These are phyloP conservation scores for Phymorhynchus buccinoides DNA, from an alignment of 1,140 invertebrate species.

Conservation along the genomic window DNA sequence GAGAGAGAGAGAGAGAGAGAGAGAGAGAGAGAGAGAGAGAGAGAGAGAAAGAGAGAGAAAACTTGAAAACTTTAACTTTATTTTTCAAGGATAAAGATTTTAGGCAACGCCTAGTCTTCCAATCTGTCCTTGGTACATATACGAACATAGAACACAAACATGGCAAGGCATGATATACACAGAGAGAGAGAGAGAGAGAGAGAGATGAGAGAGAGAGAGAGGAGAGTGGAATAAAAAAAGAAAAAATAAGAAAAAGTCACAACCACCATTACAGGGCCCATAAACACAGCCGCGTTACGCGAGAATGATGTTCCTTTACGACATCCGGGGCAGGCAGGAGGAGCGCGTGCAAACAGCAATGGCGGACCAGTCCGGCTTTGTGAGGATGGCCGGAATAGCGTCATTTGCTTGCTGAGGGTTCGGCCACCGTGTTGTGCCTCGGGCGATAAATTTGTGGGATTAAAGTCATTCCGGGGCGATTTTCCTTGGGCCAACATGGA, in stretches of 20 bases:
- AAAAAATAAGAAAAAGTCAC: neutral
- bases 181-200: too few relatives aligned
- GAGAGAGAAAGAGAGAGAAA: too few relatives aligned
- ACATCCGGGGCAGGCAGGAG: slow-evolving; percentile 8
- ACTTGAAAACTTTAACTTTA: too few relatives aligned
- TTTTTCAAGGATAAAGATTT: too few relatives aligned
- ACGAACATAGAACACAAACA: too few relatives aligned
- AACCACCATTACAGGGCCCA: slow-evolving; percentile 14
- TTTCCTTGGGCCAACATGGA: slow-evolving; percentile 14
- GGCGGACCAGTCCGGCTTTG: neutral
- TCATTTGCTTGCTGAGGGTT: slow-evolving; percentile 19
- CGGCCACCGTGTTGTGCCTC: slow-evolving; percentile 6
- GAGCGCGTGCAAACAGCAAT: neutral
- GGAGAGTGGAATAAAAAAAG: neutral
- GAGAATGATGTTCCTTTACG: slow-evolving; percentile 22
- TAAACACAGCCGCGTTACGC: slow-evolving; percentile 16
- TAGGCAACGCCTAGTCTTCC: too few relatives aligned
- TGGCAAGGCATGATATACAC: too few relatives aligned
- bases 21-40: neutral
- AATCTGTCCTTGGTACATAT: too few relatives aligned
- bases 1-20: neutral
- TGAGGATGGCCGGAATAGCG: slow-evolving; percentile 9
- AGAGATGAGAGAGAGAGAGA: neutral
- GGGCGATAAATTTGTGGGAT: slow-evolving; percentile 17
- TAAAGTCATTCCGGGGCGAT: slow-evolving; percentile 22